A percentile compares a stretch with the other conserved stretches of the same genome.
phyloP scores from a whole-genome alignment of 2,113 vertebrate species.

The Scophthalmus maximus region DNA sequence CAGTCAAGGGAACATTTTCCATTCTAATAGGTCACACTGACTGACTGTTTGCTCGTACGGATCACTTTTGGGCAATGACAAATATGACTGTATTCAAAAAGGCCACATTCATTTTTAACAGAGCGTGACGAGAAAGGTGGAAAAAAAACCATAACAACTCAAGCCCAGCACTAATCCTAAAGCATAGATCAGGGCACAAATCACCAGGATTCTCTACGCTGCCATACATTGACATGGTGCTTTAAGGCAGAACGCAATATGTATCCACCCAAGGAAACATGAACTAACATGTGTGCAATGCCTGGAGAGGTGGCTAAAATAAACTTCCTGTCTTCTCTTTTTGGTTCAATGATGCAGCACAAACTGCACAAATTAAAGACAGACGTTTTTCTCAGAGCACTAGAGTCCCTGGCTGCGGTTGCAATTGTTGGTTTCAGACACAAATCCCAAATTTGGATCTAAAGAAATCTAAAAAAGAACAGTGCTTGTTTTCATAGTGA shows the following conservation, averaged over 20 bases:
- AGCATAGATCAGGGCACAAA: constrained; percentile 1
- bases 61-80: constrained; percentile 55
- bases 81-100: constrained; percentile 60
- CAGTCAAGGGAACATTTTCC: constrained; percentile 60
- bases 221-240: constrained; percentile 13
- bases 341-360: constrained; percentile 53
- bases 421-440: constrained; percentile 28
- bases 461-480: constrained; percentile 4
- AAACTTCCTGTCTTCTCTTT: constrained; percentile 10
- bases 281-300: constrained; percentile 20
- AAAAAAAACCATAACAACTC: neutral
- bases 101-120: constrained; percentile 47
- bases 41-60: constrained; percentile 43
- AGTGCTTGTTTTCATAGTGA: neutral
- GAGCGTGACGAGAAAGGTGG: constrained; percentile 49
- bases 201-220: constrained; percentile 8
- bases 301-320: constrained; percentile 28
- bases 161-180: neutral
- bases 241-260: constrained; percentile 12
- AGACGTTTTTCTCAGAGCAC: constrained; percentile 44
- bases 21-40: constrained; percentile 55
- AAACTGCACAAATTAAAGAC: constrained; percentile 53
- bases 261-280: constrained; percentile 16
- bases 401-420: constrained; percentile 27
- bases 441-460: constrained; percentile 31